phyloP scores from a whole-genome alignment of 2,888 invertebrate genomes.

The Eupithecia abbreviata region DNA sequence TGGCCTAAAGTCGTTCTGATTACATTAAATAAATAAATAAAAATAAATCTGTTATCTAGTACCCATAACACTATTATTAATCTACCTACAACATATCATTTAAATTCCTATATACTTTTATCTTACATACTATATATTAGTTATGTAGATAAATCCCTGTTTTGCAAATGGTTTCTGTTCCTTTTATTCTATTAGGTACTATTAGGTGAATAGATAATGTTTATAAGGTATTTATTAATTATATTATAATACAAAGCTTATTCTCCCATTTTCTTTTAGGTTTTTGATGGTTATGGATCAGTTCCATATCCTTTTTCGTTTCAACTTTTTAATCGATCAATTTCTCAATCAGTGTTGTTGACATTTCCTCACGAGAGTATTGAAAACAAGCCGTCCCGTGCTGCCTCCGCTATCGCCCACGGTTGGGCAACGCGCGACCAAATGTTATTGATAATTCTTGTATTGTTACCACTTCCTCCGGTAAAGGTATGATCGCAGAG shows the following conservation, averaged over 20 bases:
- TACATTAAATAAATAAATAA: no score
- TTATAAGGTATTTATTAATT: no score
- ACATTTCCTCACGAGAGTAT: constrained; percentile 30
- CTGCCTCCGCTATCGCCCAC: constrained; percentile 12
- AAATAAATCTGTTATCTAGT: no score
- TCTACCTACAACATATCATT: no score
- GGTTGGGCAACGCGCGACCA: constrained; percentile 26
- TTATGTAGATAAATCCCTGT: neutral
- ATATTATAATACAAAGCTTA: neutral
- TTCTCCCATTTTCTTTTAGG: neutral
- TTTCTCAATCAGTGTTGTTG: constrained; percentile 12
- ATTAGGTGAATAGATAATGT: no score
- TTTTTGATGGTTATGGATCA: neutral
- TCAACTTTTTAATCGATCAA: neutral
- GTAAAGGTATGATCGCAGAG: neutral
- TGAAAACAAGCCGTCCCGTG: constrained; percentile 27
- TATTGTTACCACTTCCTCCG: constrained; percentile 25
- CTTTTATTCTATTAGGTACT: neutral
- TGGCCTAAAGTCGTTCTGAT: no score
- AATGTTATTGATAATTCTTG: constrained; percentile 33
- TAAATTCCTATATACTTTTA: no score
- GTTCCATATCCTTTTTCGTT: neutral
- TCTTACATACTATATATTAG: no score
- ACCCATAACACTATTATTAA: no score
- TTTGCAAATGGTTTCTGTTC: neutral